Evolutionary conservation across 2,797 vertebrate genomes (phyloP), one percentile per base, ranked within the genome.

Genomic region (Sylvilagus floridanus): DNA sequence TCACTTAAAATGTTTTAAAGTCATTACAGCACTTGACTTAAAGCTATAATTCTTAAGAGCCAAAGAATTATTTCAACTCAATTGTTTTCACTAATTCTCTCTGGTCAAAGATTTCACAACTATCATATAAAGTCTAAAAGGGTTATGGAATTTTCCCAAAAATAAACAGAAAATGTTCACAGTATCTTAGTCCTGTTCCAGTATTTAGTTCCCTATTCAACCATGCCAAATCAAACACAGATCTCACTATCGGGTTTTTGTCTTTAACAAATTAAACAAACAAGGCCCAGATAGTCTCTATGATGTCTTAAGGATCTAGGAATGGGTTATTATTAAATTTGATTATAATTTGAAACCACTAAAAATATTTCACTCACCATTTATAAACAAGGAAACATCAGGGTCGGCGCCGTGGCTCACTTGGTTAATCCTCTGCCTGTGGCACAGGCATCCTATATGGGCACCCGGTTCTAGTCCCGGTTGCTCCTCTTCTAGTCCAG

Each of bases 81-180:
- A 57, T 79, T 60, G 86, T 90, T 63, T 87, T 54, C 62, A 93
- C 42, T 78, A 86, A 62, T 92, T 84, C 22, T 92, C 32, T 66
- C 32, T 69, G 32, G 32, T 75, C n/a, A 35, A 35, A 69, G 88
- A 94, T 62, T 57, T 68, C 62, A 75, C 68, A 30, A 83, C 26
- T 75, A 75, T 42, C 10, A 81, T n/a, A 89, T 69, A 50, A 92
- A 92, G 68, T 90, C 77, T 87, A 92, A 30, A 75, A 26, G 69
- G 68, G 62, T 90, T 95, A 71, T 52, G 6, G 71, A 89, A 84
- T 35, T n/a, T 60, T 73, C 62, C 72, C 26, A 4, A 60, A 79
- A 84, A 52, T 24, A 92, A 1, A 86, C 2, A 90, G 37, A 85
- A 85, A 90, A 76, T 47, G 22, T 66, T 73, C 83, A 83, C 14